Evolutionary conservation across 1,140 invertebrate genomes (phyloP).

Genomic region (Contarinia nasturtii): DNA sequence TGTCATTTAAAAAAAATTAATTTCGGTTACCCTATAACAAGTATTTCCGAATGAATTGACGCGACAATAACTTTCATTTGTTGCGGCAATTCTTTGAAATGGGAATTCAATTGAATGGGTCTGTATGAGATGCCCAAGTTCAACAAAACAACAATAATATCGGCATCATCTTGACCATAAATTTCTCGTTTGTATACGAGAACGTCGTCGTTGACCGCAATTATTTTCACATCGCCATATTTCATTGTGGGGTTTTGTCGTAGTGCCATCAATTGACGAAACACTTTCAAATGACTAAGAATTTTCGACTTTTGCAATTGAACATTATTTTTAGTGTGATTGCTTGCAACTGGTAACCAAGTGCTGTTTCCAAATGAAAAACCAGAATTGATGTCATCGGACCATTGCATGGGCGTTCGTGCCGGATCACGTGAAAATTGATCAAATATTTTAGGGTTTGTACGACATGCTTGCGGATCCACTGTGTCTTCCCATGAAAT

Average conservation of each 20-base stretch:
- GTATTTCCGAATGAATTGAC: background rate
- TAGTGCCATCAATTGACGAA: background rate
- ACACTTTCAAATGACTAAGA: conserved; percentile 1
- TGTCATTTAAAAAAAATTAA: background rate
- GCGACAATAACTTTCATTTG: background rate
- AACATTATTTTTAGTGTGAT: conserved; percentile 32
- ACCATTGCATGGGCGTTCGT: conserved; percentile 50
- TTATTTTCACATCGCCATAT: background rate
- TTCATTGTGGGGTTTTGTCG: background rate
- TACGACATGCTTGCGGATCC: background rate
- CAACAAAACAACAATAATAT: background rate
- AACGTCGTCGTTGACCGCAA: background rate
- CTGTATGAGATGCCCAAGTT: background rate
- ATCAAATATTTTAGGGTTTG: conserved; percentile 4
- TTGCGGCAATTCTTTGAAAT: background rate
- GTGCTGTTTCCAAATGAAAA: conserved; percentile 37
- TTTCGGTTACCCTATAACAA: background rate
- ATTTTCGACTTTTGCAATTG: conserved; percentile 16
- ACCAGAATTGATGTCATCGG: conserved; percentile 29
- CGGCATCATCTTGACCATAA: background rate
- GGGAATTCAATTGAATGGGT: background rate
- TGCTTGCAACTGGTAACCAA: conserved; percentile 44
- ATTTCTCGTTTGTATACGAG: background rate
- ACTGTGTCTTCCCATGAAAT: conserved; percentile 28
- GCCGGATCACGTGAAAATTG: conserved; percentile 31